Evolutionary conservation across 2,113 vertebrate genomes (phyloP).

Genomic region (Nerophis ophidion): DNA sequence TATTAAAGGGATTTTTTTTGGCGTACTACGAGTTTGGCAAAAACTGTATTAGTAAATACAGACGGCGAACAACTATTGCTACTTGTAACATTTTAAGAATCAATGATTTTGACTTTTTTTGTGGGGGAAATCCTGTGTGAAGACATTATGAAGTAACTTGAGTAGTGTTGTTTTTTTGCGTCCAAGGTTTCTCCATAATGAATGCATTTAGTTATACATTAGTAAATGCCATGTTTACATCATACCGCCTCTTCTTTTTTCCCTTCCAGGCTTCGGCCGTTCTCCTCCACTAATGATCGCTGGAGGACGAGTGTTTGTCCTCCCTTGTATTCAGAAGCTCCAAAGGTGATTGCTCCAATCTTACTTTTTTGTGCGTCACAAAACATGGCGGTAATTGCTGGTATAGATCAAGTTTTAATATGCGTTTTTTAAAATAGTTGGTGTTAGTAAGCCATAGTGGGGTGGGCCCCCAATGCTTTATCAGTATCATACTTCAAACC

Average conservation of each 20-base stretch:
- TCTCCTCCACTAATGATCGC: constrained; percentile 86
- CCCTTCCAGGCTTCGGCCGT: constrained; percentile 79
- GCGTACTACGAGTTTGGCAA: too few species aligned
- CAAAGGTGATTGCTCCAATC: constrained; percentile 74
- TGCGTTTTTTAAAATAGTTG: neutral
- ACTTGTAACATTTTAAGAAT: too few species aligned
- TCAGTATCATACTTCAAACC: too few species aligned
- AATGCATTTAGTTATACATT: neutral
- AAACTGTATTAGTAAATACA: too few species aligned
- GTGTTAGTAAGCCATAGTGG: neutral
- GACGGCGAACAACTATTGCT: too few species aligned
- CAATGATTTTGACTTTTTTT: neutral
- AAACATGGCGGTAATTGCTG: neutral
- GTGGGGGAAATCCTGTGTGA: neutral
- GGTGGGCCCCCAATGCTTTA: too few species aligned
- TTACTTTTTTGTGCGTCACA: neutral
- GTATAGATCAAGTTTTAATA: neutral
- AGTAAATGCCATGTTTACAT: constrained; percentile 15
- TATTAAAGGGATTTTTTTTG: too few species aligned
- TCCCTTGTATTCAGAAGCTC: constrained; percentile 85
- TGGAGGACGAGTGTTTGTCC: constrained; percentile 85
- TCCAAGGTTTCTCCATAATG: neutral
- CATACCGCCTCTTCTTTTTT: neutral
- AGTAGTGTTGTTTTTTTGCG: neutral
- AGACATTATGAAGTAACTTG: neutral